Evolutionary conservation across 2,797 vertebrate species (phyloP), one percentile per base, ranked within the genome.

Genomic region (Lagodon rhomboides): DNA sequence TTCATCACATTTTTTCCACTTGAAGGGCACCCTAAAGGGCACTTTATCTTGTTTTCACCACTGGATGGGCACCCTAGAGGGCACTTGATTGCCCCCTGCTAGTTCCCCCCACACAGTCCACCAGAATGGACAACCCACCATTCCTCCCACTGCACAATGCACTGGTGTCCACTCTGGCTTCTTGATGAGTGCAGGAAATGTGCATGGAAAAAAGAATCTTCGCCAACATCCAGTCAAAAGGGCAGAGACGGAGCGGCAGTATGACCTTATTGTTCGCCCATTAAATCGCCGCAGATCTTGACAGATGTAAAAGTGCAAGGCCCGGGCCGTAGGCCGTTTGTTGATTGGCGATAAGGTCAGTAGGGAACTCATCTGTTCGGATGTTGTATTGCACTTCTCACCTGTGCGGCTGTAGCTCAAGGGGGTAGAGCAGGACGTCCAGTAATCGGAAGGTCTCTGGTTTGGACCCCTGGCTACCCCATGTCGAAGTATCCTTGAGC

Each of bases 271-370:
- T 67, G 72, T 55, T 86, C 77, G 60, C 46, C 73, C 34, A 69
- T 82, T 84, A 82, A 78, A 89, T 62, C 66, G 76, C 46, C 38
- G 23, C 38, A 64, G 63, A 66, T 27, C 50, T 62, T 77, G 89
- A 81, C 88, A 81, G 79, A 69, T 73, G 77, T 68, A 20, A 46
- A 89, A 80, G 87, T 83, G 78, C 74, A 76, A 64, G 5, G 46
- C 30, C 58, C 25, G 25, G 18, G 60, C 34, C 77, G 65, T 10
- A 27, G 78, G 69, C 38, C 69, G 76, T 75, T 79, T 78, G 82
- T 23, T 73, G 77, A 79, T 54, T 68, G 75, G 34, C 13, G n/a
- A 75, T 59, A 73, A 86, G 83, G 87, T 88, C 80, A 81, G 66
- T 23, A 13, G 51, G 30, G 46, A 76, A 43, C 51, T 80, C 59